Evolutionary conservation across 2,888 invertebrate species (phyloP), one percentile per base, ranked within the genome.

Genomic region (Drosophila bunnanda): DNA sequence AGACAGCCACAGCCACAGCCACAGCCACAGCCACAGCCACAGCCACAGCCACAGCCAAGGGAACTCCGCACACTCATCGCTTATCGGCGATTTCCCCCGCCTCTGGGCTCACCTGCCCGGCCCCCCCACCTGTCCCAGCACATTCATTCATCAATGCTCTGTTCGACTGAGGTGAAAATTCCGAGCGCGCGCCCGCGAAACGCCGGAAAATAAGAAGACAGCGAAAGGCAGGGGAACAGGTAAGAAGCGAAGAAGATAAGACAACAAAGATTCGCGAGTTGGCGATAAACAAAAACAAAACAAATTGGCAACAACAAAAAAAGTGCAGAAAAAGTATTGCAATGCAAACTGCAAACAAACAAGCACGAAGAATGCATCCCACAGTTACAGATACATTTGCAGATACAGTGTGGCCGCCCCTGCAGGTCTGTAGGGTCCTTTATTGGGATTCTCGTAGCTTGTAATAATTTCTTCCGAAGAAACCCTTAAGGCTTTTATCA

Each of bases 21-120:
- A 72, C 48, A 50, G 68, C 68, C 48, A 67, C 15, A 52, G 46
- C 17, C 46, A 38, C 10, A 58, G 46, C 46, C 10, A 30, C 20
- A 38, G 25, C 55, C 73, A 72, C 48, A 50, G 68, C 68, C 48
- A 10, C 30, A 32, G 68, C 68, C 82, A 82, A 88, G 89, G 82
- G 89, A 82, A 82, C 89, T 80, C 82, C 82, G 52, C 71, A 72
- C 77, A 84, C 82, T 84, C 82, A 88, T 80, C 75, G 80, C 87
- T 81, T 81, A 81, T 86, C 80, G 72, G 38, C 34, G 55, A 65
- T 57, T 41, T 41, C 36, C 59, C 69, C 55, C 34, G 46, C 52
- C 32, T 28, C 13, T 28, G 36, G 36, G 13, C 44, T n/a, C 1
- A 1, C 6, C 41, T 9, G 15, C 10, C n/a, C 34, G 4, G 20